A percentile compares a stretch with the other conserved stretches of the same genome.
Evolutionary conservation across 2,797 vertebrate genomes (phyloP).

Genomic region (Halcyon chelicuti): DNA sequence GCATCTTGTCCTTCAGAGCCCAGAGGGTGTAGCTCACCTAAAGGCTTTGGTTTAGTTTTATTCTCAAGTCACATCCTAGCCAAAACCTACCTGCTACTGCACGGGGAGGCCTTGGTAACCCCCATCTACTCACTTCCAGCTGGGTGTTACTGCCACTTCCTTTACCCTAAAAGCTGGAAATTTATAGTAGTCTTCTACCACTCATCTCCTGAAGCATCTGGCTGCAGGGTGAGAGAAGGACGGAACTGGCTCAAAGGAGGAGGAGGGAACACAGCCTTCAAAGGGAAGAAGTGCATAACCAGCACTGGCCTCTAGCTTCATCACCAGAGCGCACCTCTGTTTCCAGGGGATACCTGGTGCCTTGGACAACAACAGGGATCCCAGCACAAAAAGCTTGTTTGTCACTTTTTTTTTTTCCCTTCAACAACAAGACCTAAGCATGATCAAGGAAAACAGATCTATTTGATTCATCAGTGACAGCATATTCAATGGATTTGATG

Average conservation of each 20-base stretch:
- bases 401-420: not conserved
- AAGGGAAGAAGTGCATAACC: not conserved
- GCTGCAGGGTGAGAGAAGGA: not conserved
- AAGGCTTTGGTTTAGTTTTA: not conserved
- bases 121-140: not conserved
- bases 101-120: fast-evolving
- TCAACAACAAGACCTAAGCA: not conserved
- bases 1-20: not conserved
- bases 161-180: not conserved
- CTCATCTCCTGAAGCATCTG: not conserved
- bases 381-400: not conserved
- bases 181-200: not conserved
- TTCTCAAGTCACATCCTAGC: not conserved
- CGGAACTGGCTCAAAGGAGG: not conserved
- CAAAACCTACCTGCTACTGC: not conserved
- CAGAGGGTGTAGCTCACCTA: not conserved
- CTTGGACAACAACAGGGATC: fast-evolving
- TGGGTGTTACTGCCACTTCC: not conserved
- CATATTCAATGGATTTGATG: not conserved
- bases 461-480: not conserved
- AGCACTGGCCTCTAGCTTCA: not conserved
- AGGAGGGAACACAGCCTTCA: not conserved
- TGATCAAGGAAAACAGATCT: not conserved
- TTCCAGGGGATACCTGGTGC: not conserved
- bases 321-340: not conserved